Evolutionary conservation across 2,113 vertebrate species (phyloP).

Genomic region (Silurus meridionalis): DNA sequence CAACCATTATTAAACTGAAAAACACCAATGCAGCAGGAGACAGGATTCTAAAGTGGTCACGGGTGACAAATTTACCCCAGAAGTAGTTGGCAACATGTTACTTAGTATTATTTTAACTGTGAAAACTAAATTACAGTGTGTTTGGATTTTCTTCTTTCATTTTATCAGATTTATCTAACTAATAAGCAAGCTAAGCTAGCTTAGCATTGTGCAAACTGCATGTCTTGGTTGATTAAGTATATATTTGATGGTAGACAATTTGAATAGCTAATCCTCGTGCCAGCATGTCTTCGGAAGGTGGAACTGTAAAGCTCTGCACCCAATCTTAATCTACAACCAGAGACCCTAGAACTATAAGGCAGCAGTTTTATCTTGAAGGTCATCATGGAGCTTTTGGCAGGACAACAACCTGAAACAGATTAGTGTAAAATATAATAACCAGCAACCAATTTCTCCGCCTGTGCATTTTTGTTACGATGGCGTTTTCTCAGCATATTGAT

Average conservation of each 20-base stretch:
- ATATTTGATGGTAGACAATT: not conserved
- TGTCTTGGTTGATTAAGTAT: not conserved
- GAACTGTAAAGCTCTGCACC: not conserved
- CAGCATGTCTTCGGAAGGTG: not conserved
- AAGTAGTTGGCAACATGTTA: no score
- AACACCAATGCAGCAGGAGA: not conserved
- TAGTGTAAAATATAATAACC: not conserved
- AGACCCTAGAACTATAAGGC: not conserved
- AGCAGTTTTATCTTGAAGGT: not conserved
- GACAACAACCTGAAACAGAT: not conserved
- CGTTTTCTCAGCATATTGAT: slow-evolving; percentile 34
- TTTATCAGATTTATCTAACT: not conserved
- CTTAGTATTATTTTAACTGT: no score
- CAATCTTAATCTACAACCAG: not conserved
- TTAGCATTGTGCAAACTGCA: not conserved
- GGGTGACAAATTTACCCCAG: not conserved
- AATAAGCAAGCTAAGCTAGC: not conserved
- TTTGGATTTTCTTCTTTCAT: not conserved
- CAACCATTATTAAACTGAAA: not conserved
- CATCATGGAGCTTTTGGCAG: not conserved
- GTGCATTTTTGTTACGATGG: slow-evolving; percentile 23
- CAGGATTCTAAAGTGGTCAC: not conserved
- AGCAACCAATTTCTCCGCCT: slow-evolving; percentile 6
- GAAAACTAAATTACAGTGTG: no score
- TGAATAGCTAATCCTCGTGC: not conserved